phyloP scores from a whole-genome alignment of 2,113 vertebrate genomes.

The Psilopogon haemacephalus region DNA sequence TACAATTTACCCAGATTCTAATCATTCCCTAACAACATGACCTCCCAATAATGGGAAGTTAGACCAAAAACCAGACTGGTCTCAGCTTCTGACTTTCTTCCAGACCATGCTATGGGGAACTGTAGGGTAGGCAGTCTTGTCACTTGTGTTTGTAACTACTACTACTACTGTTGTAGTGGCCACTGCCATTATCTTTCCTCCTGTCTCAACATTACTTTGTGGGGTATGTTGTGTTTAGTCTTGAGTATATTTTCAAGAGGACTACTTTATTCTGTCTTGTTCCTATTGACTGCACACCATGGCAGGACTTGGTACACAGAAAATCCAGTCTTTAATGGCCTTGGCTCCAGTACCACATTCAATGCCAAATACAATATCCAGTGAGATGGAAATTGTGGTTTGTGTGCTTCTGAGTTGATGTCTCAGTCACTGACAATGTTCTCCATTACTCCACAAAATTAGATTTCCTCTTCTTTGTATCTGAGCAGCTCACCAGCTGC shows the following conservation, averaged over 20 bases:
- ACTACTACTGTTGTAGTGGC: background rate
- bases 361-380: background rate
- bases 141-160: background rate
- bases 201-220: rapidly evolving
- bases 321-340: background rate
- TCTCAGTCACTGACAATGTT: background rate
- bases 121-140: background rate
- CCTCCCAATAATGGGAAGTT: background rate
- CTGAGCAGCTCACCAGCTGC: background rate
- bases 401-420: background rate
- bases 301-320: background rate
- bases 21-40: too few relatives aligned
- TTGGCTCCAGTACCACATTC: background rate
- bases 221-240: background rate
- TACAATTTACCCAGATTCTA: too few relatives aligned
- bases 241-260: background rate
- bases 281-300: background rate
- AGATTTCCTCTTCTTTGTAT: background rate
- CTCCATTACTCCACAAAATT: background rate
- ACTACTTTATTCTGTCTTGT: background rate
- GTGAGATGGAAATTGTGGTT: background rate
- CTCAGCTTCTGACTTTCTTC: background rate
- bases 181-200: background rate
- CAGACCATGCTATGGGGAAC: background rate
- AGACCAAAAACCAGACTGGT: background rate